These are phyloP conservation scores for Hermetia illucens DNA, from an alignment of 1,140 invertebrate species.

Conservation along the genomic window DNA sequence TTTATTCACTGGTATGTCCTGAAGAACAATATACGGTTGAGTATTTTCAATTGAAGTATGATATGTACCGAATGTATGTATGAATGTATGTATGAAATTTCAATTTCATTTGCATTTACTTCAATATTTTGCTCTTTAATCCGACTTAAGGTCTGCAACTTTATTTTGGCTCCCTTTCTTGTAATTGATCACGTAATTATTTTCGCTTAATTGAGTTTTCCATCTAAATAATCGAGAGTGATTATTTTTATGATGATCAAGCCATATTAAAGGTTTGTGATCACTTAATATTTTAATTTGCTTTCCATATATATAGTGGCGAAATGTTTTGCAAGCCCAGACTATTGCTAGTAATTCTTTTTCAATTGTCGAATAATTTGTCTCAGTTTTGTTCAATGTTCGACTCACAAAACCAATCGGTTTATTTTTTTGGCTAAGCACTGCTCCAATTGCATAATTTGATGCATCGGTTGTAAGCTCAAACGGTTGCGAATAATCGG, in stretches of 20 bases:
- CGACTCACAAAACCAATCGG: slow-evolving; percentile 22
- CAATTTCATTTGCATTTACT: no score
- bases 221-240: slow-evolving; percentile 32
- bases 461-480: slow-evolving; percentile 21
- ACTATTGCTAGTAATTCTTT: slow-evolving; percentile 37
- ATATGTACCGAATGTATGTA: no score
- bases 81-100: no score
- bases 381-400: slow-evolving; percentile 27
- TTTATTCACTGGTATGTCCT: no score
- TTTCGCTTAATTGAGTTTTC: slow-evolving; percentile 28
- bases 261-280: slow-evolving; percentile 32
- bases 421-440: slow-evolving; percentile 19
- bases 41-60: no score
- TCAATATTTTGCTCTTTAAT: no score
- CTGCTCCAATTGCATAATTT: slow-evolving; percentile 17
- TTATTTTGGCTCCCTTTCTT: slow-evolving; percentile 12
- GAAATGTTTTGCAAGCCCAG: slow-evolving; percentile 31
- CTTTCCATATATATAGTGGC: slow-evolving; percentile 30
- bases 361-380: slow-evolving; percentile 27
- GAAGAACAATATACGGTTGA: no score
- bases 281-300: slow-evolving; percentile 33
- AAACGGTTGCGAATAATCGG: slow-evolving; percentile 12
- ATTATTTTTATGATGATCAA: slow-evolving; percentile 29
- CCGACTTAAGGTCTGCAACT: neutral
- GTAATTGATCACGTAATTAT: slow-evolving; percentile 19